phyloP scores from a whole-genome alignment of 2,797 vertebrate genomes.

The Coreius guichenoti region DNA sequence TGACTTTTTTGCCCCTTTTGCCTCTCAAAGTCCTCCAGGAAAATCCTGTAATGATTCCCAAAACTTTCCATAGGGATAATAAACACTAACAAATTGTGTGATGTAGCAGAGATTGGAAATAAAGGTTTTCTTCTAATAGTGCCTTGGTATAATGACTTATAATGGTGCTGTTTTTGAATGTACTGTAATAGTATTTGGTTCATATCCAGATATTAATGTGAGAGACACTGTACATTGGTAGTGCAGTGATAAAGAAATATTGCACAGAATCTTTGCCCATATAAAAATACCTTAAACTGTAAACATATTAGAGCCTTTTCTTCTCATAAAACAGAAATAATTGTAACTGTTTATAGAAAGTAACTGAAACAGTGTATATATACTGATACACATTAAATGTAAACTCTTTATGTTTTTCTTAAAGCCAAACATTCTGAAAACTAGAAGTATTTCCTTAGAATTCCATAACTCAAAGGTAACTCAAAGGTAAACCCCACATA shows the following conservation, averaged over 20 bases:
- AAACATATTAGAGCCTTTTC: background rate
- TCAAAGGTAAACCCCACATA: no score
- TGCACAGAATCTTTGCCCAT: background rate
- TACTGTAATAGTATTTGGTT: background rate
- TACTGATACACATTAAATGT: background rate
- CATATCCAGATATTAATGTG: background rate
- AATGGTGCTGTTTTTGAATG: background rate
- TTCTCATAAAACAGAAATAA: background rate
- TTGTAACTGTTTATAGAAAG: background rate
- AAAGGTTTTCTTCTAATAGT: slow-evolving; percentile 18
- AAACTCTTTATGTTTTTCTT: background rate
- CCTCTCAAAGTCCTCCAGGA: slow-evolving; percentile 45
- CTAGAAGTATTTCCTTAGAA: background rate
- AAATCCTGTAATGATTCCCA: slow-evolving; percentile 34
- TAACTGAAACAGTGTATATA: background rate
- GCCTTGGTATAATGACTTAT: background rate
- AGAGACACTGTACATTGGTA: no score
- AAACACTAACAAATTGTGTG: background rate
- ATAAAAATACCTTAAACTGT: background rate
- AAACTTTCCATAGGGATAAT: background rate
- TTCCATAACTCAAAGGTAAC: background rate
- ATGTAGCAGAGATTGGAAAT: slow-evolving; percentile 15
- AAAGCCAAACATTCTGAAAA: no score
- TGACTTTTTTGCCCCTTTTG: slow-evolving; percentile 83
- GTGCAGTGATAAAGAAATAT: background rate